Conservation (phyloP, 2,797 vertebrate species). For the Megaceryle alcyon region DNA sequence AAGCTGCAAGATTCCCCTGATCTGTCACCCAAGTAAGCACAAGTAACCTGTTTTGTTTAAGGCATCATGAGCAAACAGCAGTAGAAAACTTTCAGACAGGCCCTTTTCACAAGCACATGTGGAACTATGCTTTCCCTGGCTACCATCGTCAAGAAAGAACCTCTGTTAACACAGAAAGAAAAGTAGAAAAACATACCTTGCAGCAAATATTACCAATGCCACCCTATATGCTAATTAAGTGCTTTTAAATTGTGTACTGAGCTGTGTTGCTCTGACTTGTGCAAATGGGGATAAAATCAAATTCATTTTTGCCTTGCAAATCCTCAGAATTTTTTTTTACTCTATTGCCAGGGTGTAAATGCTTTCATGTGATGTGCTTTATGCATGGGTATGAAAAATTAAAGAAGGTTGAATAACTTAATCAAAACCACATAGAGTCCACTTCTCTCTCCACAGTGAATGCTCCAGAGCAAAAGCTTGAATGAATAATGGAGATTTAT, state of each 20-base stretch:
- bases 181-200: not conserved
- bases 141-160: not conserved
- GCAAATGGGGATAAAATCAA: not conserved
- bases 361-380: not conserved
- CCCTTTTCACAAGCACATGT: not conserved
- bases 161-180: not conserved
- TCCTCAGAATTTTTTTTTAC: not conserved
- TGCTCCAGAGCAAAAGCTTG: not conserved
- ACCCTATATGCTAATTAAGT: not conserved
- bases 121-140: conserved; percentile 1
- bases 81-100: not conserved
- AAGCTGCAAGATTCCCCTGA: not conserved
- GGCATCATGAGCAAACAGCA: not conserved
- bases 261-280: not conserved
- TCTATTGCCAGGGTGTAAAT: not conserved
- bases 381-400: not conserved
- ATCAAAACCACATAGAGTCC: not conserved
- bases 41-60: not conserved
- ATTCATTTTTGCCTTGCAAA: not conserved
- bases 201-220: not conserved
- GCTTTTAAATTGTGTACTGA: not conserved
- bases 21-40: not conserved
- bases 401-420: not conserved
- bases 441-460: not conserved
- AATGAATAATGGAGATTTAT: conserved; percentile 14